Conservation (phyloP, 30 jellyfish, hydroid and myxozoan species). For the Hydractinia symbiolongicarpus region DNA sequence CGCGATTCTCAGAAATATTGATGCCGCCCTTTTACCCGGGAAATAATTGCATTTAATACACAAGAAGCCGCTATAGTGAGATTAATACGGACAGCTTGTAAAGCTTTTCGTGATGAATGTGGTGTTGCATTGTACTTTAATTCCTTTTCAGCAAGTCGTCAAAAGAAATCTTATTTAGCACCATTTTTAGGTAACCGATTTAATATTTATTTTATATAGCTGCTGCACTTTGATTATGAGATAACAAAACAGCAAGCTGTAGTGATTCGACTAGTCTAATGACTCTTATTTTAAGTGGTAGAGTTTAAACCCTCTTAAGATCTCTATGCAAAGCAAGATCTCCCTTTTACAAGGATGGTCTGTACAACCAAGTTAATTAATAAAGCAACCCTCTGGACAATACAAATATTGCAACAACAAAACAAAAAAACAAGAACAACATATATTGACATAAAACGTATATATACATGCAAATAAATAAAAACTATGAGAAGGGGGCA, state of each 20-base stretch:
- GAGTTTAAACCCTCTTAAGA: not conserved
- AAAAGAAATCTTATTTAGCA: not conserved
- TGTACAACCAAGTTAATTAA: too few species aligned
- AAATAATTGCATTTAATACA: too few species aligned
- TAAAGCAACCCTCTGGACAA: too few species aligned
- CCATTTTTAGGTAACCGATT: conserved; percentile 23
- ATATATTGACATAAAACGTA: too few species aligned
- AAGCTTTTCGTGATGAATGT: conserved; percentile 30
- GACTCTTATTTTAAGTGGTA: not conserved
- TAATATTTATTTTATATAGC: not conserved
- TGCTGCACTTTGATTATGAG: conserved; percentile 16
- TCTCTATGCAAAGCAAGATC: conserved; percentile 20
- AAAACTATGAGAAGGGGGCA: too few species aligned
- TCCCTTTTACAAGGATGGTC: too few species aligned
- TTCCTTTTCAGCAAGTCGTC: conserved; percentile 14
- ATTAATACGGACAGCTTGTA: conserved; percentile 22
- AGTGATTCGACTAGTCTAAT: too few species aligned
- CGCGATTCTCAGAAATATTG: too few species aligned
- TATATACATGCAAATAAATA: too few species aligned
- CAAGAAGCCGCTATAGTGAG: not conserved
- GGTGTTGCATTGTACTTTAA: conserved; percentile 26
- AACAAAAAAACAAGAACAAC: too few species aligned
- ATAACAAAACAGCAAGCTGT: not conserved
- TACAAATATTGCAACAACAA: too few species aligned
- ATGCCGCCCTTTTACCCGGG: too few species aligned